Percentiles rank a stretch among this genome's conserved stretches.
Evolutionary conservation across 2,113 vertebrate species (phyloP).

Genomic region (Acanthisitta chloris): DNA sequence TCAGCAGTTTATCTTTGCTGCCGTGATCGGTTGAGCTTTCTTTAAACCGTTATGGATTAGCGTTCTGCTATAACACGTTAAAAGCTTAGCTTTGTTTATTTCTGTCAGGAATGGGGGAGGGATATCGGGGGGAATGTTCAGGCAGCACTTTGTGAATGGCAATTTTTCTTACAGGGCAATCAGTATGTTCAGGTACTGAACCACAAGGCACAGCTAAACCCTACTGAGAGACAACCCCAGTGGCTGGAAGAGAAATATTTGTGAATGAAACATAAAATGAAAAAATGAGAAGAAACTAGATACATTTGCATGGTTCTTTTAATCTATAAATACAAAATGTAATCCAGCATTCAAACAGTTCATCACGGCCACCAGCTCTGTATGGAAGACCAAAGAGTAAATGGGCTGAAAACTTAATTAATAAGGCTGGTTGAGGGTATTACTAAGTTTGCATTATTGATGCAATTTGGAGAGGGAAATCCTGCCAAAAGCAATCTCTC

Average conservation of each 20-base stretch:
- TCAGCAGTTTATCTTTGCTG: slow-evolving; percentile 64
- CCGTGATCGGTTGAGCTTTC: slow-evolving; percentile 33
- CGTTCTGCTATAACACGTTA: slow-evolving; percentile 24
- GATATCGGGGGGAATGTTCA: slow-evolving; percentile 12
- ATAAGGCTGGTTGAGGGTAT: neutral
- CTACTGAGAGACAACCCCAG: neutral
- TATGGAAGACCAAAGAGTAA: neutral
- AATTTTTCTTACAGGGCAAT: neutral
- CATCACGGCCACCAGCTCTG: neutral
- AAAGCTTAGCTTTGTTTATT: slow-evolving; percentile 64
- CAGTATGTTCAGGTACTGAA: neutral
- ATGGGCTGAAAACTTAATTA: neutral
- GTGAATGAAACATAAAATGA: neutral
- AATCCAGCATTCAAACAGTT: neutral
- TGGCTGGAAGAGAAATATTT: neutral
- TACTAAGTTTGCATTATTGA: slow-evolving; percentile 13
- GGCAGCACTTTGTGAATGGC: neutral
- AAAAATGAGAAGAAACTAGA: neutral
- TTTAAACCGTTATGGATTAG: slow-evolving; percentile 63
- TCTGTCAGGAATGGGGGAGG: slow-evolving; percentile 49
- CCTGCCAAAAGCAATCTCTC: neutral
- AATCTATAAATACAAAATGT: slow-evolving; percentile 33
- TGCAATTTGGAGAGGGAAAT: slow-evolving; percentile 12
- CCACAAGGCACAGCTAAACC: neutral
- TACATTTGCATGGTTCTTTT: neutral